Conservation (phyloP, 53 echinoderm and acorn worm genomes). For the Astropecten irregularis region DNA sequence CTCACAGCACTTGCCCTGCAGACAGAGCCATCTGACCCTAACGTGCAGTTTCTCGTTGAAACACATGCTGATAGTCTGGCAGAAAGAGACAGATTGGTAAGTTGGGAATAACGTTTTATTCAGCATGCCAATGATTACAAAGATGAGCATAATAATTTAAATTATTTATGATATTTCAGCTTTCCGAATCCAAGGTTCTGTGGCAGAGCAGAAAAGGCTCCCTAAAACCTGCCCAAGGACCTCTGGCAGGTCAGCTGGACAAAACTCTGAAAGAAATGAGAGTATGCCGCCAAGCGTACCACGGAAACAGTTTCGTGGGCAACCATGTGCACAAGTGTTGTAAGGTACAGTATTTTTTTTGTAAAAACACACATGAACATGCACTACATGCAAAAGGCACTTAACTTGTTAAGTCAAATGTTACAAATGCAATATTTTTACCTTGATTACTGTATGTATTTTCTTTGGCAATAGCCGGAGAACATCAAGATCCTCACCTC, state of each 20-base stretch:
- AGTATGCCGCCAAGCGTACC: slow-evolving; percentile 2
- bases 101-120: too few species aligned
- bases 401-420: neutral
- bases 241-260: slow-evolving; percentile 13
- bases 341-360: neutral
- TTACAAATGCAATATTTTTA: too few species aligned
- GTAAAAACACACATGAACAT: neutral
- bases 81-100: too few species aligned
- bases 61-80: too few species aligned
- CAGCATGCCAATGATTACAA: too few species aligned
- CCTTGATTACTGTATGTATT: neutral
- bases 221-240: slow-evolving; percentile 9
- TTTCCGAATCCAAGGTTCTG: too few species aligned
- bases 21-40: too few species aligned
- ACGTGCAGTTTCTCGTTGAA: too few species aligned
- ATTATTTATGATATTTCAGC: too few species aligned
- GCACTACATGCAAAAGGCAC: too few species aligned
- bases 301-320: slow-evolving; percentile 4
- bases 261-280: slow-evolving; percentile 5
- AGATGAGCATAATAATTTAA: too few species aligned
- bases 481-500: neutral
- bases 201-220: neutral
- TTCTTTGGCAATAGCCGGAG: neutral
- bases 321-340: slow-evolving; percentile 14
- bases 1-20: too few species aligned